Conservation (phyloP, 1,140 invertebrate genomes). For the Forficula auricularia region DNA sequence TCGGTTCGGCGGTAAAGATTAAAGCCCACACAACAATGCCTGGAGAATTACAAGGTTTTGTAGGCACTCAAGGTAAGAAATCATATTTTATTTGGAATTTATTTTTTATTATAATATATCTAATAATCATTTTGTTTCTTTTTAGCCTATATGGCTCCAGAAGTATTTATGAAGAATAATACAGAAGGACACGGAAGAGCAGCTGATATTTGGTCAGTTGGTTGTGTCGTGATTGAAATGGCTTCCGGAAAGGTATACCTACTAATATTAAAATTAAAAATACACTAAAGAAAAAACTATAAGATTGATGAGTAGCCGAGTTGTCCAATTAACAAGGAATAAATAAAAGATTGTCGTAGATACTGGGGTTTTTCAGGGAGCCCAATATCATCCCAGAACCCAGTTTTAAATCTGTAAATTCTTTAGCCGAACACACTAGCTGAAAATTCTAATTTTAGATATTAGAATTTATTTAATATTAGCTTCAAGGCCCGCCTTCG, state of each 20-base stretch:
- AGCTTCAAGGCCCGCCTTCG: too few relatives aligned
- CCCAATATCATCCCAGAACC: too few relatives aligned
- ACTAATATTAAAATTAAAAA: constrained; percentile 7
- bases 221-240: constrained; percentile 81
- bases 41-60: constrained; percentile 68
- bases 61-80: constrained; percentile 60
- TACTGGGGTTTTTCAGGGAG: too few relatives aligned
- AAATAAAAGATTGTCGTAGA: too few relatives aligned
- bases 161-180: constrained; percentile 67
- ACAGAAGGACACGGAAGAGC: constrained; percentile 66
- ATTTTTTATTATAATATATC: background rate
- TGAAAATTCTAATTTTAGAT: too few relatives aligned
- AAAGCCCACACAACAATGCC: constrained; percentile 68
- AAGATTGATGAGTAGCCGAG: too few relatives aligned
- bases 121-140: constrained; percentile 8
- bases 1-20: constrained; percentile 74
- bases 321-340: too few relatives aligned
- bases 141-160: constrained; percentile 74
- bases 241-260: constrained; percentile 54
- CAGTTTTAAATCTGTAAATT: too few relatives aligned
- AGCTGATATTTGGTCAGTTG: constrained; percentile 79
- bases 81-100: background rate
- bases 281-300: too few relatives aligned
- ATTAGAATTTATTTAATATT: too few relatives aligned
- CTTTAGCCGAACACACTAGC: too few relatives aligned